Percentiles rank a stretch among this genome's conserved stretches.
These are phyloP conservation scores for Micromussa lordhowensis DNA, from an alignment of 92 coral and sea anemone species.

Conservation along the genomic window DNA sequence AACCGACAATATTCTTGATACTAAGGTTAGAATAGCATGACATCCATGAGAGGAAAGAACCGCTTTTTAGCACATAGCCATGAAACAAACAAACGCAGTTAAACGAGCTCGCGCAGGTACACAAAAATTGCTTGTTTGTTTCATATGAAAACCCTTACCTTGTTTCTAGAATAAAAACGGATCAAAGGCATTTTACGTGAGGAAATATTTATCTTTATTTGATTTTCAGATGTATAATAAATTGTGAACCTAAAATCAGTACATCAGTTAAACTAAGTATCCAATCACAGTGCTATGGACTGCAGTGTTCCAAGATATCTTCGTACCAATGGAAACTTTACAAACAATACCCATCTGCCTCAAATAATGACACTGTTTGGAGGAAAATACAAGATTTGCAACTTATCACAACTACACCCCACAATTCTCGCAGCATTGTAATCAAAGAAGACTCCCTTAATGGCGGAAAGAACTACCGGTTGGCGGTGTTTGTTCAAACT, in stretches of 20 bases:
- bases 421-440: constrained; percentile 14
- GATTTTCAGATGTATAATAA: constrained; percentile 25
- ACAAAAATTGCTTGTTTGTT: no score
- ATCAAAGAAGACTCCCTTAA: constrained; percentile 24
- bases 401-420: constrained; percentile 16
- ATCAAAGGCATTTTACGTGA: background rate
- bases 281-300: constrained; percentile 18
- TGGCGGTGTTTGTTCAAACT: constrained; percentile 16
- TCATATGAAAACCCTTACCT: background rate
- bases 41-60: no score
- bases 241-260: constrained; percentile 8
- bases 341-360: background rate
- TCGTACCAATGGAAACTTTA: constrained; percentile 33
- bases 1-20: no score
- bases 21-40: no score
- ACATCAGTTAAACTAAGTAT: constrained; percentile 26
- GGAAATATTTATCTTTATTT: background rate
- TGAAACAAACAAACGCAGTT: no score
- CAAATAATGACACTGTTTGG: constrained; percentile 14
- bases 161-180: background rate
- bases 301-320: constrained; percentile 11
- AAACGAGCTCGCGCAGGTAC: no score
- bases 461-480: constrained; percentile 27
- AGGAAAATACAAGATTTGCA: background rate
- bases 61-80: no score